Evolutionary conservation across 2,113 vertebrate genomes (phyloP), one percentile per base, ranked within the genome.

Genomic region (Bungarus multicinctus): DNA sequence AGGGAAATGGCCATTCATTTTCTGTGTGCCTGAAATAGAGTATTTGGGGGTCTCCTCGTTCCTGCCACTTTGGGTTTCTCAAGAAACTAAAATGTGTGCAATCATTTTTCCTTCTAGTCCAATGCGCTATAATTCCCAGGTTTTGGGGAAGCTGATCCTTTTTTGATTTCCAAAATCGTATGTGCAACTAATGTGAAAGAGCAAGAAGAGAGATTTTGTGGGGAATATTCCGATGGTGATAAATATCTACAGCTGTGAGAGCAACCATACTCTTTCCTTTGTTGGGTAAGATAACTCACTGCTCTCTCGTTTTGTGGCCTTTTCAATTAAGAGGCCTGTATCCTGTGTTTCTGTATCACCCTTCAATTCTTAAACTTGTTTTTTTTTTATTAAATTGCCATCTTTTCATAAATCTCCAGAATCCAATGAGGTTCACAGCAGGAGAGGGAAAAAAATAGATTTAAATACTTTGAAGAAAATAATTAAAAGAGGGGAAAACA

Each of bases 401-500:
- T 94, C 27, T 81, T 85, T 90, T 85, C 47, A 55, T 52, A 90
- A 89, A 34, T 47, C 52, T 54, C 54, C n/a, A 2, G 47, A 54
- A 89, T 85, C 69, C 93, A 91, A 89, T 58, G 87, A 45, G 93
- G 45, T 11, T 85, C 87, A 60, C 90, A 87, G 90, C 87, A 54
- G 87, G 69, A 39, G 74, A 6, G 25, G 22, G 10, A 23, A 43
- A 12, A 57, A 25, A 27, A 81, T 39, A 34, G 27, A 34, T 91
- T 89, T 92, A 52, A 91, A 74, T 18, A 85, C 64, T 90, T 88
- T 88, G 89, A 85, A 81, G 91, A 88, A 90, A 85, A 90, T 94
- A 90, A 94, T 94, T 91, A 94, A 91, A 92, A 52, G 69, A 92
- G 27, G 86, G 60, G 47, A 50, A 81, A 23, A 88, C 89, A 90